Percentiles rank a stretch among this genome's conserved stretches.
Conservation (phyloP, 2,888 invertebrate species). For the Ariolimax columbianus region DNA sequence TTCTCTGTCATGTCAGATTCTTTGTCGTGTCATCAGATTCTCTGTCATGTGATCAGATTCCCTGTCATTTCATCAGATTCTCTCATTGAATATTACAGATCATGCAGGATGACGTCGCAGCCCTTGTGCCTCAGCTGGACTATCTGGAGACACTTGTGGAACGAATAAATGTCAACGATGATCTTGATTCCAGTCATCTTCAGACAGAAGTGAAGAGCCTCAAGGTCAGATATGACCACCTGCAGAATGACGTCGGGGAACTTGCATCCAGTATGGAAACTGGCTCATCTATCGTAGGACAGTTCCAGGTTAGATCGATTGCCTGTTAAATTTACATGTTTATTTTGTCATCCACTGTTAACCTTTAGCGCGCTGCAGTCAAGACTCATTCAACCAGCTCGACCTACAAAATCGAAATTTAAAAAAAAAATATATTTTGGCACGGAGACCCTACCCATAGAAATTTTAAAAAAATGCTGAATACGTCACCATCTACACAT, state of each 20-base stretch:
- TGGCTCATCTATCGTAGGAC: conserved; percentile 85
- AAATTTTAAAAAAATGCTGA: no score
- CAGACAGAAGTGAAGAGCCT: conserved; percentile 88
- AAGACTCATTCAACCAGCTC: no score
- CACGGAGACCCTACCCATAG: no score
- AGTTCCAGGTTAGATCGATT: conserved; percentile 80
- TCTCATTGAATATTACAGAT: conserved; percentile 61
- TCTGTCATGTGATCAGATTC: no score
- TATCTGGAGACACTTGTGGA: conserved; percentile 85
- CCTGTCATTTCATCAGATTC: no score
- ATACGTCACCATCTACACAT: no score
- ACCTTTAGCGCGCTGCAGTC: no score
- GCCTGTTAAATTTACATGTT: not conserved
- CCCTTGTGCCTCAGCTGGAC: conserved; percentile 87
- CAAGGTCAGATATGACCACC: conserved; percentile 84
- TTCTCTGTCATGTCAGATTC: no score
- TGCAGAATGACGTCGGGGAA: conserved; percentile 81
- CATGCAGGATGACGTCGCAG: conserved; percentile 86
- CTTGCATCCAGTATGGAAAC: conserved; percentile 71
- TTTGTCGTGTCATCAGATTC: no score
- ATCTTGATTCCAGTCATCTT: conserved; percentile 86
- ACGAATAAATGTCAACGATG: conserved; percentile 88
- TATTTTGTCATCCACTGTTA: no score
- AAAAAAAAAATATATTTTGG: no score
- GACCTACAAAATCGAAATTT: no score